Evolutionary conservation across 2,888 invertebrate species (phyloP).

Genomic region (Scaptodrosophila latifasciaeformis): DNA sequence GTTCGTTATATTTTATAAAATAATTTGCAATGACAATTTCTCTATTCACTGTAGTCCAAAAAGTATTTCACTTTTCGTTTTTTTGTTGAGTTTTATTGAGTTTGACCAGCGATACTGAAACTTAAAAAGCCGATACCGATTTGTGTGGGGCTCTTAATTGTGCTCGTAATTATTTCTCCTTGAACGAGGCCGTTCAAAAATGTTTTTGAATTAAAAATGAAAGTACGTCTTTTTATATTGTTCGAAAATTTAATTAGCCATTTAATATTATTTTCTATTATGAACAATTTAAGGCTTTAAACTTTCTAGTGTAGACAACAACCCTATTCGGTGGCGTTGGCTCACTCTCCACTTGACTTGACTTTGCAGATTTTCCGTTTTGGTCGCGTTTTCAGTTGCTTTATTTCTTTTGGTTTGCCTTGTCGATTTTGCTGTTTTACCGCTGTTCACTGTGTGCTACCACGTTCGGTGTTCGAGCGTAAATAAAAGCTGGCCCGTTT

Average conservation of each 20-base stretch:
- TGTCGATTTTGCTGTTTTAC: slow-evolving; percentile 23
- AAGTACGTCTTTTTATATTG: slow-evolving; percentile 34
- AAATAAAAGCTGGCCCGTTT: slow-evolving; percentile 68
- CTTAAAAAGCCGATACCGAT: neutral
- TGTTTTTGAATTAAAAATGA: slow-evolving; percentile 18
- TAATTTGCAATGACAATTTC: slow-evolving; percentile 30
- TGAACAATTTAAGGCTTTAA: neutral
- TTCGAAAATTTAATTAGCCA: slow-evolving; percentile 37
- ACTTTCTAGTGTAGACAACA: too few species aligned
- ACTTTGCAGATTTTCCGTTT: slow-evolving; percentile 13
- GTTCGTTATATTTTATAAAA: neutral
- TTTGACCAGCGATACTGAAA: too few species aligned
- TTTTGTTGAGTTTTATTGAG: too few species aligned
- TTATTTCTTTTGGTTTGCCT: slow-evolving; percentile 15
- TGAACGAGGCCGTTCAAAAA: too few species aligned
- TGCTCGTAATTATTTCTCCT: neutral
- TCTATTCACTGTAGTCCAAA: slow-evolving; percentile 16
- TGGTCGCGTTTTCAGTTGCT: slow-evolving; percentile 21
- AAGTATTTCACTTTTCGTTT: slow-evolving; percentile 22
- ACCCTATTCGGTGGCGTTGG: slow-evolving; percentile 15
- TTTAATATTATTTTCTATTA: slow-evolving; percentile 17
- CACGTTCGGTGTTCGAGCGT: slow-evolving; percentile 73
- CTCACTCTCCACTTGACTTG: slow-evolving; percentile 6
- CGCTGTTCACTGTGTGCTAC: slow-evolving; percentile 50
- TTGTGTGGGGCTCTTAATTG: neutral